Base-by-base conservation (phyloP, 2,113 vertebrate genomes). In the Amia ocellicauda region DNA sequence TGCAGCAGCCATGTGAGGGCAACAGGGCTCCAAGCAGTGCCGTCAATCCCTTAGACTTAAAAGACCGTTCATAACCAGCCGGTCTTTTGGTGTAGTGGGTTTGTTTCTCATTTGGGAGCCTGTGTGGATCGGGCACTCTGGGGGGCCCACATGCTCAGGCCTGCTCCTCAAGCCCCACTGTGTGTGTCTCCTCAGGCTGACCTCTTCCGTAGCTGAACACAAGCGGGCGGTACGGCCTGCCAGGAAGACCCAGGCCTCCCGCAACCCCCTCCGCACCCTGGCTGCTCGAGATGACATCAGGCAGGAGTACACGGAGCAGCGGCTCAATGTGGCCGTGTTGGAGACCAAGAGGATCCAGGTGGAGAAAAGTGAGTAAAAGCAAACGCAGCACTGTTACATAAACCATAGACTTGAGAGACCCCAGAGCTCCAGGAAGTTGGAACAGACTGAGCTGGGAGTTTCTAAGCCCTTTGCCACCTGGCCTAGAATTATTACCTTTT, bases 201-300 rank as follows among this genome's bases (percentile, higher is more conserved):
- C 77, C 5, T 91, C 89, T 11, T 77, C 85, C 0, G 85, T 89
- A 10, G 80, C 90, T 0, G 82, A 90, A 27, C 90, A 91, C 76
- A 77, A 85, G 54, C 83, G 89, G 0, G 75, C 86, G 0, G 83
- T 91, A 17, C 79, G 90, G 26, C 90, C 90, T 0, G 81, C 80
- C 26, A 86, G 90, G 3, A 79, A 86, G 49, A 89, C 86, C 43
- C 84, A 86, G 63, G 86, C 84, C 28, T 91, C 90, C 45, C 83
- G 89, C 51, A 91, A 91, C 74, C 90, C 90, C 4, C 81, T 91
- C 62, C 76, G 86, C 43, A 84, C 81, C n/a, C 80, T 91, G 0
- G 90, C 89, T 1, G 88, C 88, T 51, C 73, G 90, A 27, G 81
- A 86, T 2, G 90, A 91, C 73, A 50, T 91, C 77, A 68, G 72